Conservation (phyloP, 2,888 invertebrate species). For the Blomia tropicalis region DNA sequence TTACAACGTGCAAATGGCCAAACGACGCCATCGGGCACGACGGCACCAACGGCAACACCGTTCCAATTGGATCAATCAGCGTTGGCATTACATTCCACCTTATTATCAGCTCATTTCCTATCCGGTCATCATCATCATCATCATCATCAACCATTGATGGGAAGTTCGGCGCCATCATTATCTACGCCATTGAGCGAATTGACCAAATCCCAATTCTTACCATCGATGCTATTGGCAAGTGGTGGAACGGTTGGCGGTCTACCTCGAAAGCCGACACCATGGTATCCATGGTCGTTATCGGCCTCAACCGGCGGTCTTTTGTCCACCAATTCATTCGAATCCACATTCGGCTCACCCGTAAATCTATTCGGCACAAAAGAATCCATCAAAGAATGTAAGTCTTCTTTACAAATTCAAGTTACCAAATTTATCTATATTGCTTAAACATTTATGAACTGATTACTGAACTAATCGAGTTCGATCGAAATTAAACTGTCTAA, state of each 20-base stretch:
- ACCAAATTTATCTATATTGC: neutral
- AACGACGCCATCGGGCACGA: no score
- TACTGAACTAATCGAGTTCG: constrained; percentile 13
- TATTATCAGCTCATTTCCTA: constrained; percentile 12
- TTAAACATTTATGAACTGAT: neutral
- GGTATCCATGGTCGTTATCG: constrained; percentile 29
- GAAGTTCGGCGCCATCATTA: neutral
- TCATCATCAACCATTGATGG: neutral
- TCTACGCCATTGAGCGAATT: neutral
- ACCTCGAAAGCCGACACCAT: constrained; percentile 29
- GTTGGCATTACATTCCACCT: neutral
- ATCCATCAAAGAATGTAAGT: constrained; percentile 16
- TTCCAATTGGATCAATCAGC: constrained; percentile 6
- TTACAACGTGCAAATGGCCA: no score
- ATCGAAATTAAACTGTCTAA: constrained; percentile 7
- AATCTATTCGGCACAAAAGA: constrained; percentile 1
- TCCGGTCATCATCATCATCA: no score
- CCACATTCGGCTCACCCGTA: neutral
- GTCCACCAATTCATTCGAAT: neutral
- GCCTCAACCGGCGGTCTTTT: constrained; percentile 10
- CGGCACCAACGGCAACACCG: no score
- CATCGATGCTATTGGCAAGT: constrained; percentile 6
- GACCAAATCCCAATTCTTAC: neutral
- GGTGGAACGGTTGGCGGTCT: no score
- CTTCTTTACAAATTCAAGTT: neutral